Conservation (phyloP, 2,797 vertebrate genomes). For the Buceros bicornis region DNA sequence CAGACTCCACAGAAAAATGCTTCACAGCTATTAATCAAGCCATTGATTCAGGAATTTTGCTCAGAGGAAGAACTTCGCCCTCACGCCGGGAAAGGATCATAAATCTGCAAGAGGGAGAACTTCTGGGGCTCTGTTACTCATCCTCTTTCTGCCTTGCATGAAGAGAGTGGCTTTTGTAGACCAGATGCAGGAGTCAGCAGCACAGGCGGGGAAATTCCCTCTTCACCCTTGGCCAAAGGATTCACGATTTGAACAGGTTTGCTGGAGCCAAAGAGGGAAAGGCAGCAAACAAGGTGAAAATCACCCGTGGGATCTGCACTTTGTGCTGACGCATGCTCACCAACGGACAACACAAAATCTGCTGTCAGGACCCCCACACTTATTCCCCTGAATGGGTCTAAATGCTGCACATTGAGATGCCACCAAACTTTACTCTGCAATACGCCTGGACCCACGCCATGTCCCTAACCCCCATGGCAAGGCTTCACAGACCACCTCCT, state of each 20-base stretch:
- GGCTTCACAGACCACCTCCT: not conserved
- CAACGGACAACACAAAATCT: not conserved
- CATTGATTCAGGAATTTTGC: constrained; percentile 58
- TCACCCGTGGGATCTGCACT: not conserved
- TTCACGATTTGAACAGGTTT: accelerated
- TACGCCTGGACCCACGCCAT: not conserved
- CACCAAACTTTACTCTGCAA: not conserved
- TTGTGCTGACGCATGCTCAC: accelerated
- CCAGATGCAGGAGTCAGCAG: constrained; percentile 30
- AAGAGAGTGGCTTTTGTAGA: constrained; percentile 26
- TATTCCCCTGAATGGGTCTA: accelerated
- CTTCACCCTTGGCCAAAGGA: not conserved
- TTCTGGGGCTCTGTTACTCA: constrained; percentile 44
- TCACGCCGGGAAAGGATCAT: constrained; percentile 18
- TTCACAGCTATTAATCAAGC: constrained; percentile 63
- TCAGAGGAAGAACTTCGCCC: constrained; percentile 58
- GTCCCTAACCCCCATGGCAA: not conserved
- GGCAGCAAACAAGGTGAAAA: not conserved
- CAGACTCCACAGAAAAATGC: not conserved
- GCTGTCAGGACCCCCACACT: not conserved
- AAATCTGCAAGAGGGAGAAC: constrained; percentile 54
- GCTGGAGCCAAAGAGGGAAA: not conserved
- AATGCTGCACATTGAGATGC: not conserved
- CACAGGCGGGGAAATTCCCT: not conserved
- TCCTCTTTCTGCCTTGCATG: constrained; percentile 33